These are phyloP conservation scores for Ptychoptera contaminata DNA, from an alignment of 2,888 invertebrate genomes.

Conservation along the genomic window DNA sequence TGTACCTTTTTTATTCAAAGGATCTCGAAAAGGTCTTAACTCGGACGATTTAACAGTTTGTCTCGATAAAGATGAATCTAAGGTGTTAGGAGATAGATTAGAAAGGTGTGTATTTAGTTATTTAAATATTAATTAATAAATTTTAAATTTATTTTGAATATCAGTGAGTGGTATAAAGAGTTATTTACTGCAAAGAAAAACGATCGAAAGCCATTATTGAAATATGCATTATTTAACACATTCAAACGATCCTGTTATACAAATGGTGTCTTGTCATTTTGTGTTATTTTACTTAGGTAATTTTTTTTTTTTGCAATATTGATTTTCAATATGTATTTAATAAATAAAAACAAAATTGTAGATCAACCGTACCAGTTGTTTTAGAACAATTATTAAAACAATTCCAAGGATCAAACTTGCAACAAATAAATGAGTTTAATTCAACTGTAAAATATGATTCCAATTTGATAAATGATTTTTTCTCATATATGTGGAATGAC, in stretches of 20 bases:
- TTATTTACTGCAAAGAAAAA: conserved; percentile 38
- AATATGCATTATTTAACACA: conserved; percentile 46
- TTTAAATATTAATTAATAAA: too few species aligned
- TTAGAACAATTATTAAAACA: conserved; percentile 27
- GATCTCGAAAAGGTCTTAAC: conserved; percentile 32
- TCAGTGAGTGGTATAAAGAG: conserved; percentile 52
- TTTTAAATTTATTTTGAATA: conserved; percentile 2
- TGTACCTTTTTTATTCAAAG: conserved; percentile 24
- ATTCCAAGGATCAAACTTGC: conserved; percentile 18
- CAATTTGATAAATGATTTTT: conserved; percentile 4
- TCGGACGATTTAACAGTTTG: conserved; percentile 43
- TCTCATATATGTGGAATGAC: conserved; percentile 22
- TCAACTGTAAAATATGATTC: too few species aligned
- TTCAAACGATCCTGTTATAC: conserved; percentile 53
- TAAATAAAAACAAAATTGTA: conserved; percentile 13
- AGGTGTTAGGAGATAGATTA: too few species aligned
- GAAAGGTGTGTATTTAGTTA: too few species aligned
- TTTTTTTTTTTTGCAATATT: conserved; percentile 7
- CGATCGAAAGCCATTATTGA: conserved; percentile 43
- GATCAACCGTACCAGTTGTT: conserved; percentile 28
- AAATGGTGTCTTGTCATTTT: conserved; percentile 43
- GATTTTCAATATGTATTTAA: too few species aligned
- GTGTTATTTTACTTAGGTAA: conserved; percentile 27
- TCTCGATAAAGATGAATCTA: too few species aligned
- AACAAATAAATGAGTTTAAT: not conserved